phyloP scores from a whole-genome alignment of 30 jellyfish, hydroid and myxozoan genomes.

The Rhopilema esculentum region DNA sequence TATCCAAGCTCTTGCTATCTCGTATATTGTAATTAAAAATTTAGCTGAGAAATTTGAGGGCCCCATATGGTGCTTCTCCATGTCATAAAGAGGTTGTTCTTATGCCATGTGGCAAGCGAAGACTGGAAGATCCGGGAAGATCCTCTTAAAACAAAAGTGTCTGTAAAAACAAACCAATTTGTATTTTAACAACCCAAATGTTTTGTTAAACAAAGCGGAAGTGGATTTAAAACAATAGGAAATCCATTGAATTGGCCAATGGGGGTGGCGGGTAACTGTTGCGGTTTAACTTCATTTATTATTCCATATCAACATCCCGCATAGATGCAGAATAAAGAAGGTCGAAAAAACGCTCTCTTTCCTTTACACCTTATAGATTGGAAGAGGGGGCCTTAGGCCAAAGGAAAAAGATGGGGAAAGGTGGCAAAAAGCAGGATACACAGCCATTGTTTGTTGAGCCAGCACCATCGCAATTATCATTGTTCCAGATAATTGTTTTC shows the following conservation, averaged over 20 bases:
- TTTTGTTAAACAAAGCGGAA: neutral
- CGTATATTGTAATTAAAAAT: too few species aligned
- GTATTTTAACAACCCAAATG: neutral
- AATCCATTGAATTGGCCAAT: neutral
- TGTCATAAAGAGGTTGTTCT: neutral
- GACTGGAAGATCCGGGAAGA: neutral
- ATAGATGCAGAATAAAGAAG: neutral
- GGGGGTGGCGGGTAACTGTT: neutral
- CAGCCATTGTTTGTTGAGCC: conserved; percentile 8
- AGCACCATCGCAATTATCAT: conserved; percentile 48
- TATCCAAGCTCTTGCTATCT: too few species aligned
- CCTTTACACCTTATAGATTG: neutral
- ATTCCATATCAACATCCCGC: neutral
- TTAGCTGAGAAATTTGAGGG: too few species aligned
- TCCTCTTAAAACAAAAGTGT: neutral
- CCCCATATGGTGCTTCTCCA: neutral
- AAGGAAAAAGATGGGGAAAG: conserved; percentile 8
- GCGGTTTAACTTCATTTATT: neutral
- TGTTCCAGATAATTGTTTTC: conserved; percentile 65
- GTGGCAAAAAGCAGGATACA: conserved; percentile 35
- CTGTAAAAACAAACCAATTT: neutral
- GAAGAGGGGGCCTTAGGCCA: neutral
- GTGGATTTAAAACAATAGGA: neutral
- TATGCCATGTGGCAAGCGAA: neutral
- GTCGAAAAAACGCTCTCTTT: neutral